These are phyloP conservation scores for Trachymyrmex septentrionalis DNA, from an alignment of 1,140 invertebrate genomes.

Conservation along the genomic window DNA sequence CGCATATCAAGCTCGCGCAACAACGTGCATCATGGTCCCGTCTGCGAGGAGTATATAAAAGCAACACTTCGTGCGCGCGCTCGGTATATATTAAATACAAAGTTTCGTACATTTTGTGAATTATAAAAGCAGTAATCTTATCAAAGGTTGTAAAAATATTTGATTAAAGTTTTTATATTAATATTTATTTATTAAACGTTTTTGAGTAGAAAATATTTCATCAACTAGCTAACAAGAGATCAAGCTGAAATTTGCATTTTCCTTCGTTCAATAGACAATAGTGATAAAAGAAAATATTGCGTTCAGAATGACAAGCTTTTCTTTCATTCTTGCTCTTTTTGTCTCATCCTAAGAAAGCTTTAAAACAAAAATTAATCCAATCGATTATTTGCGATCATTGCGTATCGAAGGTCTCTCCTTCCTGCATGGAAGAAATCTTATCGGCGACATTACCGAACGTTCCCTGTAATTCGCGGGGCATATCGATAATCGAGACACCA, in stretches of 20 bases:
- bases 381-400: slow-evolving; percentile 39
- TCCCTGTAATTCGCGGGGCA: slow-evolving; percentile 18
- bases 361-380: background rate
- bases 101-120: slow-evolving; percentile 50
- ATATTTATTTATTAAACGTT: background rate
- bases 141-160: background rate
- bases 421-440: slow-evolving; percentile 16
- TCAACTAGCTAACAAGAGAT: background rate
- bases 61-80: background rate
- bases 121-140: slow-evolving; percentile 7
- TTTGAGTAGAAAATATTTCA: background rate
- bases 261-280: background rate
- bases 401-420: background rate
- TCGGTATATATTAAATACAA: slow-evolving; percentile 60
- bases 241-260: background rate
- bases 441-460: slow-evolving; percentile 1
- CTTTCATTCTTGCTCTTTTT: background rate
- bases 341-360: background rate
- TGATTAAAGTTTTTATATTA: slow-evolving; percentile 5
- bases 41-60: slow-evolving; percentile 57
- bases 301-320: background rate
- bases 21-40: slow-evolving; percentile 51
- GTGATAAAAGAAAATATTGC: background rate
- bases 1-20: slow-evolving; percentile 62
- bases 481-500: slow-evolving; percentile 48